These are phyloP conservation scores for Acleris laterana DNA, from an alignment of 2,888 invertebrate genomes.

Conservation along the genomic window DNA sequence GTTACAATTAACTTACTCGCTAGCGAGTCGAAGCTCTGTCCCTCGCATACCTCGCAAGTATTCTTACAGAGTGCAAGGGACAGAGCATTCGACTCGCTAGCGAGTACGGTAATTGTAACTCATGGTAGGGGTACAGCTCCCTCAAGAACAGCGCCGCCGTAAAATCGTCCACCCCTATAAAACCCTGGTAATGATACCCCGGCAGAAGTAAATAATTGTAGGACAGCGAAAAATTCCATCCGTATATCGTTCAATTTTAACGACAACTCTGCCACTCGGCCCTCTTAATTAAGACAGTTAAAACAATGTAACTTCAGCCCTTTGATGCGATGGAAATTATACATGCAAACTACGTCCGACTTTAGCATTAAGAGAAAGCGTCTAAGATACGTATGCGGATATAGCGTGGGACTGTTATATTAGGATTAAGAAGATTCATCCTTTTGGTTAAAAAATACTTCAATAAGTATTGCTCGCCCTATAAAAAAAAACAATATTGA, in stretches of 20 bases:
- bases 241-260: slow-evolving; percentile 52
- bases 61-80: no score
- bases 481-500: neutral
- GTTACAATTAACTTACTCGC: no score
- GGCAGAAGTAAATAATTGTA: slow-evolving; percentile 65
- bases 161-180: slow-evolving; percentile 65
- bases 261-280: slow-evolving; percentile 52
- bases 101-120: no score
- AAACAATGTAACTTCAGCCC: slow-evolving; percentile 49
- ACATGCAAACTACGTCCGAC: slow-evolving; percentile 45
- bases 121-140: no score
- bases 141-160: slow-evolving; percentile 52
- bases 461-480: neutral
- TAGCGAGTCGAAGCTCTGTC: no score
- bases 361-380: slow-evolving; percentile 43
- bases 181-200: slow-evolving; percentile 65
- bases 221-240: slow-evolving; percentile 54
- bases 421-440: neutral
- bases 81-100: no score
- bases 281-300: slow-evolving; percentile 62
- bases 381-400: slow-evolving; percentile 38
- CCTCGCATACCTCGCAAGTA: no score
- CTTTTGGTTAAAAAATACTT: neutral
- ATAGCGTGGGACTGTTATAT: slow-evolving; percentile 3
- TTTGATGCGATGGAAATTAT: slow-evolving; percentile 52